A percentile compares a stretch with the other conserved stretches of the same genome.
Evolutionary conservation across 2,797 vertebrate genomes (phyloP).

Genomic region (Danio jaintianensis): DNA sequence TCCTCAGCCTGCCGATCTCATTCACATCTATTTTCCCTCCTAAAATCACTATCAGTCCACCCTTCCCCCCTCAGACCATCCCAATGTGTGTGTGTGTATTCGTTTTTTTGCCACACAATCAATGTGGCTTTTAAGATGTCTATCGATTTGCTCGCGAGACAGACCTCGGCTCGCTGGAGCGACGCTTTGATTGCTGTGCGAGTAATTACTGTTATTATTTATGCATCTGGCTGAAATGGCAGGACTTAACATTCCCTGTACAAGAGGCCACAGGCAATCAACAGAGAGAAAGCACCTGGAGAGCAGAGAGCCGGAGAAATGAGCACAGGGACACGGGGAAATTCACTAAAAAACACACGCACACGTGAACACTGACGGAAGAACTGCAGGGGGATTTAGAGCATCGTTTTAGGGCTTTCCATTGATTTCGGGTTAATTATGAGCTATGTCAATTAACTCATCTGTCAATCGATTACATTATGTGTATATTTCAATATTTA

Average conservation of each 20-base stretch:
- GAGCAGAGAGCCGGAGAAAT: conserved; percentile 55
- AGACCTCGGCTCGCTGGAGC: conserved; percentile 80
- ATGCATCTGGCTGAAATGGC: conserved; percentile 88
- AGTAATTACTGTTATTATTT: conserved; percentile 91
- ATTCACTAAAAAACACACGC: conserved; percentile 12
- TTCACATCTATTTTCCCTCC: conserved; percentile 74
- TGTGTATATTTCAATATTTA: neutral
- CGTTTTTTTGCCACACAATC: conserved; percentile 83
- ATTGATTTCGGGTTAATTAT: neutral
- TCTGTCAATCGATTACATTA: neutral
- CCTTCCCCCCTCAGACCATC: conserved; percentile 46
- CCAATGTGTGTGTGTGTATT: conserved; percentile 72
- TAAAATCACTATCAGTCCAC: conserved; percentile 59
- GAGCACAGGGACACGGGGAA: conserved; percentile 37
- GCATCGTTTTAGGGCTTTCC: neutral
- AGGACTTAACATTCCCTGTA: conserved; percentile 88
- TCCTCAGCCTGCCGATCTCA: conserved; percentile 50
- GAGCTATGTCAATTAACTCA: neutral
- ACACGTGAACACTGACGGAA: conserved; percentile 1
- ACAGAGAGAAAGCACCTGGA: conserved; percentile 84
- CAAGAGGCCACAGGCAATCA: conserved; percentile 87
- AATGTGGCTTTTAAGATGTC: conserved; percentile 89
- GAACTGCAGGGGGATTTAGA: neutral
- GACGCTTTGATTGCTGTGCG: conserved; percentile 87
- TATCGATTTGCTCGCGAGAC: conserved; percentile 87